Percentiles rank a stretch among this genome's conserved stretches.
Conservation (phyloP, 1,140 invertebrate genomes). For the Mycetomoellerius zeteki region DNA sequence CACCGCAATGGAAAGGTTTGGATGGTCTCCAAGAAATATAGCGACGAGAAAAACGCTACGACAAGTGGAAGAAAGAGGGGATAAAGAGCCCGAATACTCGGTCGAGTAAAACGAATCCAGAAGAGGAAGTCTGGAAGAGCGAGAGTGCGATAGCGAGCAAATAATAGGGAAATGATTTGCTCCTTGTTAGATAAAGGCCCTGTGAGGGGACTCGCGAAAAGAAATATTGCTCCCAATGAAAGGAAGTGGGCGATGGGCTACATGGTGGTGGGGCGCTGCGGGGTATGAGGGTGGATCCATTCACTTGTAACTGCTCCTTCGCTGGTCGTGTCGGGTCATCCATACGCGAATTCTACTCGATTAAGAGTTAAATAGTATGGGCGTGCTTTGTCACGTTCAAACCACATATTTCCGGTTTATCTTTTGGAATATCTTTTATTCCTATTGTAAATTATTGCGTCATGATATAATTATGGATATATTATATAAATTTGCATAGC, state of each 20-base stretch:
- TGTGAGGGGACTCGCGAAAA: slow-evolving; percentile 82
- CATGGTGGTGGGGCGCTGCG: slow-evolving; percentile 26
- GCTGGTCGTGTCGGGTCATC: slow-evolving; percentile 82
- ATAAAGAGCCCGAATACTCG: slow-evolving; percentile 72
- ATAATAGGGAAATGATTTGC: slow-evolving; percentile 88
- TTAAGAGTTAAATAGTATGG: slow-evolving; percentile 83
- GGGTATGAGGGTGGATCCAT: slow-evolving; percentile 73
- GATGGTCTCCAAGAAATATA: slow-evolving; percentile 86
- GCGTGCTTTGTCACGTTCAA: slow-evolving; percentile 22
- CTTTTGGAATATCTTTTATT: neutral
- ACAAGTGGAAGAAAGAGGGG: slow-evolving; percentile 73
- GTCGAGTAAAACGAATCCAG: slow-evolving; percentile 64
- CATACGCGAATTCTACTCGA: slow-evolving; percentile 83
- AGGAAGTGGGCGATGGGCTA: slow-evolving; percentile 79
- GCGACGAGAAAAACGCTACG: slow-evolving; percentile 73
- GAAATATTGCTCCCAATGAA: slow-evolving; percentile 86
- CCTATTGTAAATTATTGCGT: neutral
- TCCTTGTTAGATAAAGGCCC: slow-evolving; percentile 87
- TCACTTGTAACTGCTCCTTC: slow-evolving; percentile 83
- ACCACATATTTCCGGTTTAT: slow-evolving; percentile 37
- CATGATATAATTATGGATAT: neutral
- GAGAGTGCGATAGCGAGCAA: slow-evolving; percentile 86
- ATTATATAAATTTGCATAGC: neutral
- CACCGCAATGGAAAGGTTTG: slow-evolving; percentile 85
- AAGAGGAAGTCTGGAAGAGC: slow-evolving; percentile 76